These are phyloP conservation scores for Conger conger DNA, from an alignment of 2,113 vertebrate species.

Conservation along the genomic window DNA sequence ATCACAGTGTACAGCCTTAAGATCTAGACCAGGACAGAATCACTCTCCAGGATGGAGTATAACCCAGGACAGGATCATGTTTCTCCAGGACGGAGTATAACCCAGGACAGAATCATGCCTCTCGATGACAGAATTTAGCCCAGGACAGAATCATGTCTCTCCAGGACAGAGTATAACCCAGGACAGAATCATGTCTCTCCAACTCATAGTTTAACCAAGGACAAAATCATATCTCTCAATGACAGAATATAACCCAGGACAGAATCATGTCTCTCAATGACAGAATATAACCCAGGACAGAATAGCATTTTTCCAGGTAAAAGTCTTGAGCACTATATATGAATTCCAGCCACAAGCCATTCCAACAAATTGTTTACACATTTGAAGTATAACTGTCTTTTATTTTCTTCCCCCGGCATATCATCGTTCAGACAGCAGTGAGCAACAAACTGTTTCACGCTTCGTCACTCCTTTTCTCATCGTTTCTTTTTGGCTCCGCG, in stretches of 20 bases:
- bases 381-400: background rate
- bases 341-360: background rate
- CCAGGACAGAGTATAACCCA: no score
- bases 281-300: background rate
- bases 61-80: no score
- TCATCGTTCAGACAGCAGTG: slow-evolving; percentile 27
- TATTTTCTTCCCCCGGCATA: slow-evolving; percentile 15
- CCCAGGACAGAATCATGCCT: no score
- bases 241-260: background rate
- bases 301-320: background rate
- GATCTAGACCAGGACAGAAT: no score
- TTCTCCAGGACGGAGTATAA: no score
- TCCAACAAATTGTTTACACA: slow-evolving; percentile 12
- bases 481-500: slow-evolving; percentile 10
- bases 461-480: slow-evolving; percentile 14
- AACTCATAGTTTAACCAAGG: no score
- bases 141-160: no score
- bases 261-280: background rate
- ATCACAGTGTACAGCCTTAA: no score
- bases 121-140: no score
- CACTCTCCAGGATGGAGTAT: no score
- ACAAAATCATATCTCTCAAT: no score
- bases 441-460: slow-evolving; percentile 26
- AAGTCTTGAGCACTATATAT: background rate
- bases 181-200: no score